Evolutionary conservation across 1,140 invertebrate genomes (phyloP).

Genomic region (Euwallacea similis): DNA sequence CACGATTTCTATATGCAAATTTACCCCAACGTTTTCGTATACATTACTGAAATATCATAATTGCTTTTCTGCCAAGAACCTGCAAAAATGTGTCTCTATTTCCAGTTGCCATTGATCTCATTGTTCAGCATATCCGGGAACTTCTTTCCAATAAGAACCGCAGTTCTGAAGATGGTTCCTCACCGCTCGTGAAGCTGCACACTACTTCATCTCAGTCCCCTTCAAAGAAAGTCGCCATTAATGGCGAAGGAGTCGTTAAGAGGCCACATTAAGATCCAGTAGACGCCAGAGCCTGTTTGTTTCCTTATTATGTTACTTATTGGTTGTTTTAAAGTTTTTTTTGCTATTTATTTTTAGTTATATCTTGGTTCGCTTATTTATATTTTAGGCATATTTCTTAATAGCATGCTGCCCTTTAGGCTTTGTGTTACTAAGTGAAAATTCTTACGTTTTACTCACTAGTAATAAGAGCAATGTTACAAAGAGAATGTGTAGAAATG

Average conservation of each 20-base stretch:
- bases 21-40: too few species aligned
- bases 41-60: too few species aligned
- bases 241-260: constrained; percentile 44
- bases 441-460: too few species aligned
- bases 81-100: not conserved
- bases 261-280: constrained; percentile 44
- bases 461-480: too few species aligned
- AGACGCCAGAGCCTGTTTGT: not conserved
- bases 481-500: too few species aligned
- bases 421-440: too few species aligned
- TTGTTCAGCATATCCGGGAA: constrained; percentile 92
- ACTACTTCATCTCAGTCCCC: constrained; percentile 32
- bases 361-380: not conserved
- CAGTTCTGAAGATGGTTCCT: constrained; percentile 34
- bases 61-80: too few species aligned
- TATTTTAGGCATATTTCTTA: too few species aligned
- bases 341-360: not conserved
- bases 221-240: constrained; percentile 38
- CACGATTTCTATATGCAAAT: too few species aligned
- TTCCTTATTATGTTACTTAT: too few species aligned
- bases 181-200: constrained; percentile 8
- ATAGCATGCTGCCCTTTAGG: too few species aligned
- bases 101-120: constrained; percentile 85
- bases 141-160: constrained; percentile 63
- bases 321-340: not conserved